These are phyloP conservation scores for Stichopus chloronotus DNA, from an alignment of 35 echinoderm and acorn worm species.

Conservation along the genomic window DNA sequence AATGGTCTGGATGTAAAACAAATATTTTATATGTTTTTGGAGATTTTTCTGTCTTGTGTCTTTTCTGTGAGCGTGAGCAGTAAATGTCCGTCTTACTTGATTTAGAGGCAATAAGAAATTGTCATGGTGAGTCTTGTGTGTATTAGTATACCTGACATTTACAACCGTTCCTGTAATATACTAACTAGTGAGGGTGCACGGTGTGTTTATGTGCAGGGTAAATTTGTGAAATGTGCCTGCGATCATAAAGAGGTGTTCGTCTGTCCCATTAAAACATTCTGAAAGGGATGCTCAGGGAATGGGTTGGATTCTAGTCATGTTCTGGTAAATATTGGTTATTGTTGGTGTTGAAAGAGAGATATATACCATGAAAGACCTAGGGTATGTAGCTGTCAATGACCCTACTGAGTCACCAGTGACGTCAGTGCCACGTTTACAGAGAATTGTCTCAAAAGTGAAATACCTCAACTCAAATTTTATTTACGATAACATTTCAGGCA, in stretches of 20 bases:
- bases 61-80: background rate
- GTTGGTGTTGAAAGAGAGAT: background rate
- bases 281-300: background rate
- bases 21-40: background rate
- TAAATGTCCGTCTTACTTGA: constrained; percentile 11
- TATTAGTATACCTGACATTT: background rate
- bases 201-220: constrained; percentile 53
- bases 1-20: background rate
- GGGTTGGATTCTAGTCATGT: constrained; percentile 10
- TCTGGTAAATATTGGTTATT: constrained; percentile 26
- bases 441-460: no score
- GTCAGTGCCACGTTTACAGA: no score
- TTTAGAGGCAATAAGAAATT: constrained; percentile 34
- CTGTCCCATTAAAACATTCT: constrained; percentile 18
- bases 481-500: no score
- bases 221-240: constrained; percentile 55
- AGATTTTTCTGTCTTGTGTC: no score
- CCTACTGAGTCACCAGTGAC: background rate
- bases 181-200: background rate
- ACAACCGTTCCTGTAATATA: background rate
- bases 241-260: constrained; percentile 18
- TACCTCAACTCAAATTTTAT: no score
- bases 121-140: constrained; percentile 2
- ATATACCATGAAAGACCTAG: no score
- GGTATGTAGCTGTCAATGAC: background rate